Evolutionary conservation across 2,113 vertebrate genomes (phyloP).

Genomic region (Perccottus glenii): DNA sequence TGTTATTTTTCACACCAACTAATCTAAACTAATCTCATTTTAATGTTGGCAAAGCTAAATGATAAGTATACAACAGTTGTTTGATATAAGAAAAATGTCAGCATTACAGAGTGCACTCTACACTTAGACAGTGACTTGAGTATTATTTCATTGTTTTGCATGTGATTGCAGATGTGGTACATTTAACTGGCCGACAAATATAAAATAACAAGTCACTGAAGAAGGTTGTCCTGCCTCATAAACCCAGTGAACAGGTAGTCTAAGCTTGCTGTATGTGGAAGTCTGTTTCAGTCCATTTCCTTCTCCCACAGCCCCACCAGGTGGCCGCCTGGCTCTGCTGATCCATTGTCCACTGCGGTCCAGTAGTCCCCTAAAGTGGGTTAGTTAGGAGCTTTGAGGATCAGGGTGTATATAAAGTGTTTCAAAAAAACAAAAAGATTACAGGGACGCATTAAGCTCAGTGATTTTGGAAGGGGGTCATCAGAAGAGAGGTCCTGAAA

Average conservation of each 20-base stretch:
- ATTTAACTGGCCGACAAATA: neutral
- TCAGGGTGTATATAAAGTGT: conserved; percentile 16
- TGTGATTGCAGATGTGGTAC: neutral
- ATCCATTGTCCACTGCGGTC: conserved; percentile 3
- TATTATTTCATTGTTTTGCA: too few relatives aligned
- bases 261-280: conserved; percentile 19
- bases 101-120: too few relatives aligned
- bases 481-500: too few relatives aligned
- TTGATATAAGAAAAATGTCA: too few relatives aligned
- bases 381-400: conserved; percentile 34
- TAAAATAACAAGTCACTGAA: conserved; percentile 27
- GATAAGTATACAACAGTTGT: too few relatives aligned
- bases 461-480: conserved; percentile 19
- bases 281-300: conserved; percentile 46
- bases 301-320: conserved; percentile 68
- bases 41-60: too few relatives aligned
- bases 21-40: too few relatives aligned
- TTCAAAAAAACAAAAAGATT: conserved; percentile 20
- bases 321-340: conserved; percentile 36
- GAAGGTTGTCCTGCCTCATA: conserved; percentile 46
- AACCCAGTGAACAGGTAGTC: conserved; percentile 16
- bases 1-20: too few relatives aligned
- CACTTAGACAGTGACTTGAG: too few relatives aligned
- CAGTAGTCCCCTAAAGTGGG: conserved; percentile 11
- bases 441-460: conserved; percentile 34